Percentiles rank a stretch among this genome's conserved stretches.
Evolutionary conservation across 2,888 invertebrate genomes (phyloP).

Genomic region (Oligia strigilis): DNA sequence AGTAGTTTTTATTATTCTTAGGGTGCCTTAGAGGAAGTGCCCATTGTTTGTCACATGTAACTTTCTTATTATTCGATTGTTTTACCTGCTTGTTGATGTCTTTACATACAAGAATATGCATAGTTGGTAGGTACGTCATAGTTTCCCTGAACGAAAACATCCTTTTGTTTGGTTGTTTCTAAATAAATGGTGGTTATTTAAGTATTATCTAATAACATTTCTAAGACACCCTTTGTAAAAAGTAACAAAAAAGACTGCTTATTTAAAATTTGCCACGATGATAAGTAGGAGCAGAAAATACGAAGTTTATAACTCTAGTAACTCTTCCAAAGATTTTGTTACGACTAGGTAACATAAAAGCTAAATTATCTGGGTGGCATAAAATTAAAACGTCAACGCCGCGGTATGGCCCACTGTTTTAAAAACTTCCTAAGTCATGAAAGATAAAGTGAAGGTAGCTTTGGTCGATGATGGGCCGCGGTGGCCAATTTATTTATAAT

Average conservation of each 20-base stretch:
- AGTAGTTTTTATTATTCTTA: constrained; percentile 77
- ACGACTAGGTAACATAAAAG: constrained; percentile 79
- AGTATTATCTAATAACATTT: constrained; percentile 21
- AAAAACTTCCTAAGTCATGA: constrained; percentile 87
- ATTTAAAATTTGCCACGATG: constrained; percentile 53
- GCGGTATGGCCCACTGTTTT: constrained; percentile 78
- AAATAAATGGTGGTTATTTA: constrained; percentile 16
- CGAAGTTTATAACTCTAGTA: constrained; percentile 70
- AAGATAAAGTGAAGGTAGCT: constrained; percentile 85
- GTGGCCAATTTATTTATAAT: constrained; percentile 89
- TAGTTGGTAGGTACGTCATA: background rate
- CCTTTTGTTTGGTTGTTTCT: constrained; percentile 44
- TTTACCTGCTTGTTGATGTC: constrained; percentile 49
- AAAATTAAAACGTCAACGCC: constrained; percentile 85
- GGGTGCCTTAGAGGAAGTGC: constrained; percentile 78
- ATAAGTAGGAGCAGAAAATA: constrained; percentile 60
- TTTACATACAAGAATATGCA: background rate
- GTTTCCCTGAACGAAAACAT: constrained; percentile 32
- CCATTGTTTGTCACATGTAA: constrained; percentile 65
- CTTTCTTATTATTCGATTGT: constrained; percentile 75
- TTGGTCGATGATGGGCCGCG: constrained; percentile 82
- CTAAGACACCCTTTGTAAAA: constrained; percentile 35
- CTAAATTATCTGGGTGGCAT: constrained; percentile 83
- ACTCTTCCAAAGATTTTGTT: constrained; percentile 74
- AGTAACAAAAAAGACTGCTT: constrained; percentile 35